Evolutionary conservation across 1,140 invertebrate genomes (phyloP).

Genomic region (Cyclina sinensis): DNA sequence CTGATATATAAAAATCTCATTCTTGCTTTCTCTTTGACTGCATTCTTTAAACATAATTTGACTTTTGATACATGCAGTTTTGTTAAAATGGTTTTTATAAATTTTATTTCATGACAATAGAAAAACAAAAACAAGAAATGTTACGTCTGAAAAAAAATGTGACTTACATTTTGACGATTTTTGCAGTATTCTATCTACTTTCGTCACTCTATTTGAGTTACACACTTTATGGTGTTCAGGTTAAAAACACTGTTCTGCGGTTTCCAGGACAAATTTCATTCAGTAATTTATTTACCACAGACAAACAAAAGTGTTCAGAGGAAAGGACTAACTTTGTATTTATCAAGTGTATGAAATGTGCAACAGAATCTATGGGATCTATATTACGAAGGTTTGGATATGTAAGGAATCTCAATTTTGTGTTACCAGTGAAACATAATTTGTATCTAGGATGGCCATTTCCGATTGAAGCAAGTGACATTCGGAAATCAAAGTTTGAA

Average conservation of each 20-base stretch:
- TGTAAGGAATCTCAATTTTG: slow-evolving; percentile 72
- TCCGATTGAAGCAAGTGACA: slow-evolving; percentile 70
- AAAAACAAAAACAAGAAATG: background rate
- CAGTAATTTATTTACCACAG: background rate
- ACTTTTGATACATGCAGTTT: background rate
- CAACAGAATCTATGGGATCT: slow-evolving; percentile 73
- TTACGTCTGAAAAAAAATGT: slow-evolving; percentile 25
- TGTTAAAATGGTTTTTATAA: background rate
- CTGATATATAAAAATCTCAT: background rate
- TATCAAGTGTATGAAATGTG: slow-evolving; percentile 80
- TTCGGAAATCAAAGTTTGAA: slow-evolving; percentile 68
- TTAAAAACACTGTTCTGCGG: background rate
- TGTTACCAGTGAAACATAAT: slow-evolving; percentile 67
- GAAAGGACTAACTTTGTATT: slow-evolving; percentile 77
- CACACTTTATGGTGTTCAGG: background rate
- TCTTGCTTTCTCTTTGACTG: background rate
- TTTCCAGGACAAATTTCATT: background rate
- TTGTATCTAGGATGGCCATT: slow-evolving; percentile 82
- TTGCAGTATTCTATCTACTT: background rate
- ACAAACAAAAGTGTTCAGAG: slow-evolving; percentile 26
- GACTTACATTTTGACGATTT: background rate
- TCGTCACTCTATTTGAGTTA: background rate
- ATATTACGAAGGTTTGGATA: slow-evolving; percentile 76
- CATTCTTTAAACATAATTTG: background rate
- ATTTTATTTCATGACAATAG: background rate